Conservation (phyloP, 2,113 vertebrate genomes). For the Percopsis transmontana region DNA sequence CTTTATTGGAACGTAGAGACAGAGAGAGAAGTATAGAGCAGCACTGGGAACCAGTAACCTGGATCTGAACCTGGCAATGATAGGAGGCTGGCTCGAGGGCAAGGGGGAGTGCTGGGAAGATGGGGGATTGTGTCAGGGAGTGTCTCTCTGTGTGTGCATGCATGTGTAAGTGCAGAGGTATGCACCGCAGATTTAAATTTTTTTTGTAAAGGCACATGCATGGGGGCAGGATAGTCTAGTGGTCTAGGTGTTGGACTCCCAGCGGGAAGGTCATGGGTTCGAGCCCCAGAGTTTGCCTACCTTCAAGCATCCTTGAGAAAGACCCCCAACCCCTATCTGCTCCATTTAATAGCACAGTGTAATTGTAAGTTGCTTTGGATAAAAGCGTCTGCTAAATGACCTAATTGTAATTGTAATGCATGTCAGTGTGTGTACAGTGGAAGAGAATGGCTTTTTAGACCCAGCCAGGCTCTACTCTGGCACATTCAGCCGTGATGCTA, state of each 20-base stretch:
- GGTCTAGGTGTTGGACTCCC: too few species aligned
- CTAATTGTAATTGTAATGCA: too few species aligned
- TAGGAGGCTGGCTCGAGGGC: background rate
- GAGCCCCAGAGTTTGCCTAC: too few species aligned
- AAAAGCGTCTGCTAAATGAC: too few species aligned
- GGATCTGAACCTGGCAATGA: conserved; percentile 52
- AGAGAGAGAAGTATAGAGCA: conserved; percentile 29
- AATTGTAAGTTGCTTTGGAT: too few species aligned
- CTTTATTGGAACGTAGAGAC: conserved; percentile 21
- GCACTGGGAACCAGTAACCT: conserved; percentile 36
- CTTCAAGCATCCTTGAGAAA: too few species aligned
- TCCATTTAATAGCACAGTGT: too few species aligned
- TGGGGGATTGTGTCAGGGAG: too few species aligned
- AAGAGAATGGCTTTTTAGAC: conserved; percentile 18
- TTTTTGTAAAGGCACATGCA: too few species aligned
- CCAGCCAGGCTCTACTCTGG: conserved; percentile 41
- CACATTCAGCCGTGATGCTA: conserved; percentile 73
- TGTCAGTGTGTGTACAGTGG: conserved; percentile 14
- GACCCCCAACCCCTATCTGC: too few species aligned
- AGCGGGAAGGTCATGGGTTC: too few species aligned
- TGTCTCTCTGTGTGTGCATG: background rate
- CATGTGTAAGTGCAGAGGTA: background rate
- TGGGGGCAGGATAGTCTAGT: background rate
- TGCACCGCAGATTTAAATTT: too few species aligned
- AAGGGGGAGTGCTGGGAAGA: background rate